A percentile compares a stretch with the other conserved stretches of the same genome.
Conservation (phyloP, 2,888 invertebrate species). For the Thecocarcelia acutangulata region DNA sequence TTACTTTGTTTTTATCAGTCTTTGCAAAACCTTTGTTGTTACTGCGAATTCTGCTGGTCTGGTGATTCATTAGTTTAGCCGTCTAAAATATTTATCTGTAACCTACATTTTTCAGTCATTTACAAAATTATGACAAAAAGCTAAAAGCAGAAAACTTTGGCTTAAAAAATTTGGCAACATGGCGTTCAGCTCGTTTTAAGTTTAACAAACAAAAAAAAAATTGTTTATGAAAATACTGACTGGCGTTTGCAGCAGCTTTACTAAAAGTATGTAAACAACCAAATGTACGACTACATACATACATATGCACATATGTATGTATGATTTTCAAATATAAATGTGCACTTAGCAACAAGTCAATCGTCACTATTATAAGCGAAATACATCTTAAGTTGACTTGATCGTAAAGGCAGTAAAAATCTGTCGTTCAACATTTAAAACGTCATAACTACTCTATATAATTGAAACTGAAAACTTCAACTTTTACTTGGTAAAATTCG, state of each 20-base stretch:
- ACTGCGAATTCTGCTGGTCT: constrained; percentile 7
- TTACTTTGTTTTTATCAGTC: not conserved
- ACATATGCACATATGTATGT: not conserved
- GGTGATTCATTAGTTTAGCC: constrained; percentile 52
- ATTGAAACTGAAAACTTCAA: too few species aligned
- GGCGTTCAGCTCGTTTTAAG: constrained; percentile 38
- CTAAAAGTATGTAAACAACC: not conserved
- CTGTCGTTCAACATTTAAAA: constrained; percentile 15
- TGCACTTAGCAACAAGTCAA: constrained; percentile 61
- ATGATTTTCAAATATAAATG: constrained; percentile 16
- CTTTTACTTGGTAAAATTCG: too few species aligned
- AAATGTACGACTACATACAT: not conserved
- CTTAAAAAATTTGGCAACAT: constrained; percentile 53
- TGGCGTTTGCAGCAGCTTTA: constrained; percentile 24
- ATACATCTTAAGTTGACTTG: constrained; percentile 9
- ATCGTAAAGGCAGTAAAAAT: constrained; percentile 23
- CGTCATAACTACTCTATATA: not conserved
- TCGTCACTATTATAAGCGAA: constrained; percentile 10
- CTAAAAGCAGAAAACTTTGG: constrained; percentile 3
- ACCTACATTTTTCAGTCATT: constrained; percentile 23
- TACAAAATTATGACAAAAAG: constrained; percentile 46
- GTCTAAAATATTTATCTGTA: not conserved
- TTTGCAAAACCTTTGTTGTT: constrained; percentile 38
- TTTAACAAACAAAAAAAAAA: constrained; percentile 23
- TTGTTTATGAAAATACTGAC: constrained; percentile 43